phyloP scores from a whole-genome alignment of 1,140 invertebrate genomes.

The Drosophila nasuta region DNA sequence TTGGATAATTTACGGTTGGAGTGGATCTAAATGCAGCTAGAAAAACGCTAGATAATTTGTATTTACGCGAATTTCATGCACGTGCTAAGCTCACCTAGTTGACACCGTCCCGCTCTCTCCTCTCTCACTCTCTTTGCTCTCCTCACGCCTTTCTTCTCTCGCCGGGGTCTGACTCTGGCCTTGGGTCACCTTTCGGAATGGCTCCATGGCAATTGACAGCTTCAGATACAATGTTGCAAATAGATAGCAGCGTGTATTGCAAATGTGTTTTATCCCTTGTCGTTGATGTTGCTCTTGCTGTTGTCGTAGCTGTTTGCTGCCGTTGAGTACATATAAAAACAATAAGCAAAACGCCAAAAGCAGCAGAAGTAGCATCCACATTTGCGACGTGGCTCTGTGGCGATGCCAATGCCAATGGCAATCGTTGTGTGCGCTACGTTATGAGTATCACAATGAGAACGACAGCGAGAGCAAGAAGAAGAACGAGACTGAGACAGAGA shows the following conservation, averaged over 20 bases:
- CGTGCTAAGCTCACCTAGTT: conserved; percentile 32
- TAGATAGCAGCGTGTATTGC: conserved; percentile 28
- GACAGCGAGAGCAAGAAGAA: not conserved
- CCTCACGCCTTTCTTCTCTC: not conserved
- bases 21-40: conserved; percentile 31
- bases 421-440: not conserved
- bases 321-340: conserved; percentile 75
- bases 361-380: conserved; percentile 26
- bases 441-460: not conserved
- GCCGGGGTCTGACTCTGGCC: conserved; percentile 1
- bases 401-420: not conserved
- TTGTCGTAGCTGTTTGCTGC: conserved; percentile 10
- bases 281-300: not conserved
- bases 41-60: conserved; percentile 32
- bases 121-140: no score
- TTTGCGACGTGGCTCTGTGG: conserved; percentile 4
- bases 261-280: conserved; percentile 30
- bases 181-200: conserved; percentile 3
- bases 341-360: conserved; percentile 65
- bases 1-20: conserved; percentile 31
- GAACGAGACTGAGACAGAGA: not conserved
- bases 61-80: conserved; percentile 43
- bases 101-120: not conserved
- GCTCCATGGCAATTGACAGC: conserved; percentile 26
- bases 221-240: conserved; percentile 25